These are phyloP conservation scores for Spatulosminthurus flaviceps DNA, from an alignment of 2,888 invertebrate species.

Conservation along the genomic window DNA sequence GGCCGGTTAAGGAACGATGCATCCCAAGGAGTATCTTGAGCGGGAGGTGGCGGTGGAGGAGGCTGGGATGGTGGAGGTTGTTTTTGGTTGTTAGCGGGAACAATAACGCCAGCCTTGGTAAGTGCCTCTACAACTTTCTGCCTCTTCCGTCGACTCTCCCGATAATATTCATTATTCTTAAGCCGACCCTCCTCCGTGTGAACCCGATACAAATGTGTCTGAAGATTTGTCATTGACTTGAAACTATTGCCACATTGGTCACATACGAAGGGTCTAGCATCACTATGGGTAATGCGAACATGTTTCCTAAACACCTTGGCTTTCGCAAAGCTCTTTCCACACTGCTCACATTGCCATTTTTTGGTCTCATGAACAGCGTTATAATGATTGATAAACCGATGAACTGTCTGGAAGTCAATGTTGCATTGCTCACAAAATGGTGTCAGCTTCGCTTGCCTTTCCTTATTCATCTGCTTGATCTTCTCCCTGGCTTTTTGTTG, in stretches of 20 bases:
- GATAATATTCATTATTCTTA: not conserved
- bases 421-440: not conserved
- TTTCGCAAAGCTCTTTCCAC: conserved; percentile 1
- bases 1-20: no score
- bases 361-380: conserved; percentile 1
- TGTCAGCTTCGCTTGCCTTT: not conserved
- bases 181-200: not conserved
- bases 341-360: conserved; percentile 1
- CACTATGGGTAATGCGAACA: not conserved
- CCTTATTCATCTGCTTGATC: not conserved
- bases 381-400: not conserved
- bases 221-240: not conserved
- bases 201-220: not conserved
- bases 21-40: no score
- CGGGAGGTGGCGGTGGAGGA: no score
- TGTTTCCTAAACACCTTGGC: not conserved
- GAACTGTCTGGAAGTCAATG: conserved; percentile 5
- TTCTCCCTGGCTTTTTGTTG: not conserved
- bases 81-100: no score
- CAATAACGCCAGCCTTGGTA: no score
- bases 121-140: no score
- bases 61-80: no score
- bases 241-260: conserved; percentile 6
- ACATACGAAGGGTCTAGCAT: not conserved
- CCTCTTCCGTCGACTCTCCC: not conserved